Evolutionary conservation across 2,797 vertebrate species (phyloP), one percentile per base, ranked within the genome.

Genomic region (Acanthopagrus latus): DNA sequence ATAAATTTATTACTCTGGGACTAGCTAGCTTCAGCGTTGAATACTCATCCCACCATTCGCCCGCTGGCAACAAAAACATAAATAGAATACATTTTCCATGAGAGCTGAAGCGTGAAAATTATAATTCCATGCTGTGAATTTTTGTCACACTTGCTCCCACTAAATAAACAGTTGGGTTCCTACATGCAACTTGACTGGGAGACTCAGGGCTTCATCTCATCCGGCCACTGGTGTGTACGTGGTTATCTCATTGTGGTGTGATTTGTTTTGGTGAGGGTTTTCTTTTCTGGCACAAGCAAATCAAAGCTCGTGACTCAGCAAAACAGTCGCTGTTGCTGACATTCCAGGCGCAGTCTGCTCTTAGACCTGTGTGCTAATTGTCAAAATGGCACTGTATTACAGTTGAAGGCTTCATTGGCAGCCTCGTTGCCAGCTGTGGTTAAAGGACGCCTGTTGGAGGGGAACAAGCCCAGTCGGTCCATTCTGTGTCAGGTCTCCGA

Each of bases 301-400:
- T 56, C 58, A 60, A 57, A 72, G 80, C 70, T 52, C 65, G 44
- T 84, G 85, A 91, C 68, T 82, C 87, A 78, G 86, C 81, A 83
- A 68, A 85, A 76, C 76, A 74, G 70, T 58, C 25, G 47, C 51
- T 77, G 78, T 67, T 69, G 64, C 85, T 65, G 81, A 63, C 71
- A 41, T 64, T 78, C 59, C 63, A 44, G 38, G 11, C 16, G 59
- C 84, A 62, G 80, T 69, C 68, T 21, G 66, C 80, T 78, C 56
- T 82, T 33, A 73, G 64, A 74, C 80, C 88, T 86, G 82, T 64
- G 83, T 57, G 80, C 82, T 91, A 78, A 89, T 89, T 88, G 86
- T 86, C 69, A 64, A 86, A 90, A 89, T 86, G 88, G 84, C 52
- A 64, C 63, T 44, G n/a, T 68, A 65, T 70, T 82, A 73, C 69